Conservation (phyloP, 2,797 vertebrate genomes). For the Galago senegalensis region DNA sequence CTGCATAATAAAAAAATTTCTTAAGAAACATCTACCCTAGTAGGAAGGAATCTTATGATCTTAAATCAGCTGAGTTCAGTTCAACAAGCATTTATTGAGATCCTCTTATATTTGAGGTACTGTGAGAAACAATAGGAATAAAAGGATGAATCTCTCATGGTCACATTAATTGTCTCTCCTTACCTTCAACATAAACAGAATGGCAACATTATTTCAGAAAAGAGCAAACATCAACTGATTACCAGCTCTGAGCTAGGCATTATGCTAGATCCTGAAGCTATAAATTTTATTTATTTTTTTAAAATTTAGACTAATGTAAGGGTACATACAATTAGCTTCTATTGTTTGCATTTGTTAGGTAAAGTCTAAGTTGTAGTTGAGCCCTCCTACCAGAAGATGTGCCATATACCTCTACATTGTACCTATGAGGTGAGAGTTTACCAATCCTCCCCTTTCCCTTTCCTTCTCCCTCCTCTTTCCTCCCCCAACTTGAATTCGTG, state of each 20-base stretch:
- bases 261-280: neutral
- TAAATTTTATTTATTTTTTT: neutral
- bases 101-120: neutral
- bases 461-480: no score
- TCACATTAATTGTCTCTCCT: neutral
- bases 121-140: neutral
- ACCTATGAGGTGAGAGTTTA: no score
- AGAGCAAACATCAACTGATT: neutral
- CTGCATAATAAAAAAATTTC: slow-evolving; percentile 63
- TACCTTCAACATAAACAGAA: neutral
- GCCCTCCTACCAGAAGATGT: no score
- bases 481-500: no score
- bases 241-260: neutral
- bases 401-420: no score
- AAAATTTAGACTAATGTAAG: no score
- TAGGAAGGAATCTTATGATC: neutral
- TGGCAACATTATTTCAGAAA: neutral
- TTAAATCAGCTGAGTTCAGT: neutral
- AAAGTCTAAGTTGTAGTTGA: no score
- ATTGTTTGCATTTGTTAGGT: no score
- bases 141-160: neutral
- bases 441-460: no score
- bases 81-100: neutral
- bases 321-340: no score
- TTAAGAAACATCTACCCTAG: slow-evolving; percentile 25